Conservation (phyloP, 2,888 invertebrate genomes). For the Archaeoteleia sp. region DNA sequence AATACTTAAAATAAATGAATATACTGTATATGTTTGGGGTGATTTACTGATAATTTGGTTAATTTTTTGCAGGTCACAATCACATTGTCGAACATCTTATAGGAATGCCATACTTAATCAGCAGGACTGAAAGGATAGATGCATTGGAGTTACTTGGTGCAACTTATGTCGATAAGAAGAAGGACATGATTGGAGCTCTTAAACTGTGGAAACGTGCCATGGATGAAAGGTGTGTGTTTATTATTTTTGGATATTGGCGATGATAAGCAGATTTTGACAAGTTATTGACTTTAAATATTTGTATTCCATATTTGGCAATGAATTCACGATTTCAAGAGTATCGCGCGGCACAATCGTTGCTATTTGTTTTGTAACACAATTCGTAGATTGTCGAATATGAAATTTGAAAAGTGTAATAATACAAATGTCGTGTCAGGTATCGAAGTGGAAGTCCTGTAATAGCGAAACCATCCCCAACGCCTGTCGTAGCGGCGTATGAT, state of each 20-base stretch:
- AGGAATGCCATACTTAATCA: constrained; percentile 79
- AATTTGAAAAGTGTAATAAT: constrained; percentile 13
- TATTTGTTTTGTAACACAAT: no score
- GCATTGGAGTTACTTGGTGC: constrained; percentile 94
- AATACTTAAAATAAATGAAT: no score
- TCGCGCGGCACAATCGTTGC: no score
- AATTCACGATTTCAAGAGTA: no score
- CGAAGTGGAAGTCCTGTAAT: constrained; percentile 80
- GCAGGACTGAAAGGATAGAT: constrained; percentile 87
- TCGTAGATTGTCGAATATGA: no score
- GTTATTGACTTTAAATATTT: no score
- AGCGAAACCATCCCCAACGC: constrained; percentile 83
- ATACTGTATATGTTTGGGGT: no score
- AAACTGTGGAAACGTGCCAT: constrained; percentile 94
- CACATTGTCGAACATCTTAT: constrained; percentile 95
- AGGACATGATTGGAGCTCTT: constrained; percentile 94
- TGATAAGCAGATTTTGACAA: no score
- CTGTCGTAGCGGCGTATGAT: constrained; percentile 91
- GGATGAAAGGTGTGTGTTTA: constrained; percentile 82
- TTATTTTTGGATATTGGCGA: no score
- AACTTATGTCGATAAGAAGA: constrained; percentile 96
- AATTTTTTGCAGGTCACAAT: constrained; percentile 85
- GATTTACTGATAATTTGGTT: no score
- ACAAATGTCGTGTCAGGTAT: constrained; percentile 74
- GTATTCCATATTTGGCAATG: no score